Evolutionary conservation across 2,888 invertebrate genomes (phyloP).

Genomic region (Pseudanteris insignis): DNA sequence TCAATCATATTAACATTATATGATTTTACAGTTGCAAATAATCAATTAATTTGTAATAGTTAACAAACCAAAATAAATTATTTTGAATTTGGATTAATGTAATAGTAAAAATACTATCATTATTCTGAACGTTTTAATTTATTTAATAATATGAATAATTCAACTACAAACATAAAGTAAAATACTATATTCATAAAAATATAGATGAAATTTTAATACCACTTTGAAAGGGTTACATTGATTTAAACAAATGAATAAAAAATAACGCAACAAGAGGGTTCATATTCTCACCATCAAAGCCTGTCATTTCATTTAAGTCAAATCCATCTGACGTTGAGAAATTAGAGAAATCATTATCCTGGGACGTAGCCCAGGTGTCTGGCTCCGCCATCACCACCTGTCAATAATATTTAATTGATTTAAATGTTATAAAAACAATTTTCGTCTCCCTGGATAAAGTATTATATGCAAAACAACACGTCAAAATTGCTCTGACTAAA

Average conservation of each 20-base stretch:
- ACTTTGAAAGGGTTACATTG: no score
- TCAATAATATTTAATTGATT: slow-evolving; percentile 5
- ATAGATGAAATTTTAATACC: no score
- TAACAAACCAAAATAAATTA: no score
- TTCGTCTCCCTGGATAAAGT: neutral
- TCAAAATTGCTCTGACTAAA: slow-evolving; percentile 22
- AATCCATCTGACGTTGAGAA: slow-evolving; percentile 70
- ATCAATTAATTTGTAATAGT: no score
- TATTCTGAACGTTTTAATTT: no score
- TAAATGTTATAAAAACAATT: slow-evolving; percentile 1
- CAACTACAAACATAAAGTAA: neutral
- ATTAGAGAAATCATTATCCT: slow-evolving; percentile 63
- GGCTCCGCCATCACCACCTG: slow-evolving; percentile 60
- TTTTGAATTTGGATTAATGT: no score
- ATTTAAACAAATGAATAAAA: neutral
- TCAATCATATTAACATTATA: neutral
- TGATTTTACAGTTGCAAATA: neutral
- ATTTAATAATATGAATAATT: no score
- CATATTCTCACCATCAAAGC: slow-evolving; percentile 73
- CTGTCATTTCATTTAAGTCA: slow-evolving; percentile 74
- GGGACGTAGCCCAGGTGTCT: slow-evolving; percentile 57
- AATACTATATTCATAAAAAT: neutral
- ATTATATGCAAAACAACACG: slow-evolving; percentile 8
- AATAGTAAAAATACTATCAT: no score
- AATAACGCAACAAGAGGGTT: neutral